Conservation (phyloP, 2,888 invertebrate species). For the Lathronympha strigana region DNA sequence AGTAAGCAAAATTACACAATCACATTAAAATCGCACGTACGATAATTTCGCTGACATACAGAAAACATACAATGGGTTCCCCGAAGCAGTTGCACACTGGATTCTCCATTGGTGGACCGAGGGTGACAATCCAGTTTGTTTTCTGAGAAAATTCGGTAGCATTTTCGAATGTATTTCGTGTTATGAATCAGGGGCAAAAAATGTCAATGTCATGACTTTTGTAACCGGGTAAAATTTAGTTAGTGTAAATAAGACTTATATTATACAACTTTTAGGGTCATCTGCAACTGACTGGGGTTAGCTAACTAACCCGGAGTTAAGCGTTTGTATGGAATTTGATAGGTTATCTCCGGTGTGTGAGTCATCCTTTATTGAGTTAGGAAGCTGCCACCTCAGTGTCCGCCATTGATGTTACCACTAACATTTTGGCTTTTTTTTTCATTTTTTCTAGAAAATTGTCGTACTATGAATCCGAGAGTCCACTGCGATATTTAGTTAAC, state of each 20-base stretch:
- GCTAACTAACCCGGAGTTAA: too few species aligned
- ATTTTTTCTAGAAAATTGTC: too few species aligned
- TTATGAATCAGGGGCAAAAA: neutral
- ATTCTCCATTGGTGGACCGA: slow-evolving; percentile 16
- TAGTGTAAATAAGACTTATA: neutral
- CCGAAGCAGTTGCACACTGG: slow-evolving; percentile 35
- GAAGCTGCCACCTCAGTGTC: too few species aligned
- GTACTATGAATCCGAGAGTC: too few species aligned
- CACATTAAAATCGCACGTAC: slow-evolving; percentile 32
- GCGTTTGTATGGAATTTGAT: too few species aligned
- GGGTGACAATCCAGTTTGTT: slow-evolving; percentile 6
- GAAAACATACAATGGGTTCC: slow-evolving; percentile 36
- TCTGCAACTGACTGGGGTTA: too few species aligned
- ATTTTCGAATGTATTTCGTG: neutral
- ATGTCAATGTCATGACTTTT: slow-evolving; percentile 9
- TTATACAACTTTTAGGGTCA: too few species aligned
- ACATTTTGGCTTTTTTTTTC: too few species aligned
- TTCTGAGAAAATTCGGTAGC: slow-evolving; percentile 18
- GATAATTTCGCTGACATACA: slow-evolving; percentile 33
- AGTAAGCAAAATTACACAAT: slow-evolving; percentile 20
- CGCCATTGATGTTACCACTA: too few species aligned
- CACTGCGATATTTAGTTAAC: slow-evolving; percentile 21
- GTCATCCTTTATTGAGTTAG: too few species aligned
- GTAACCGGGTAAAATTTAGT: neutral
- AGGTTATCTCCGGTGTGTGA: too few species aligned